Conservation (phyloP, 2,113 vertebrate species). For the Dolichotis patagonum region DNA sequence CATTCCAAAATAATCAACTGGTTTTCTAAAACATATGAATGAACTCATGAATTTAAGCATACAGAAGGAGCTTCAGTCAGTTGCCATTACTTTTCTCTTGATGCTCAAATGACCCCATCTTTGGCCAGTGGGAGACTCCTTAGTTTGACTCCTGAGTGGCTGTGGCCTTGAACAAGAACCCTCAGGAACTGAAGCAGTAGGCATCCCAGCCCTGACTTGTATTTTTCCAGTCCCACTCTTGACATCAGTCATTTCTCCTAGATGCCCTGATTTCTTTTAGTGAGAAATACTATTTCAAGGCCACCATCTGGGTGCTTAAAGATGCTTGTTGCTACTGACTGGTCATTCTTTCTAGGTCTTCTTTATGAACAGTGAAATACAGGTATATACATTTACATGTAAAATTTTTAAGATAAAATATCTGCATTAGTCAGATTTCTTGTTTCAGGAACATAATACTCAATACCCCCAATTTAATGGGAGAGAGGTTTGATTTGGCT, state of each 20-base stretch:
- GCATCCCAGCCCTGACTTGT: not conserved
- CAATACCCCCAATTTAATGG: not conserved
- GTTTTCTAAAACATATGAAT: not conserved
- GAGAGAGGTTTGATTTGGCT: not conserved
- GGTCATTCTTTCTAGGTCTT: not conserved
- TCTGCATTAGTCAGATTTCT: not conserved
- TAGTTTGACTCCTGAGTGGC: not conserved
- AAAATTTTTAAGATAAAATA: slow-evolving; percentile 1
- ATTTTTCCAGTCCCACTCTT: not conserved
- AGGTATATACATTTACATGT: not conserved
- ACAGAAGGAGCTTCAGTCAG: not conserved
- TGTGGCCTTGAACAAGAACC: not conserved
- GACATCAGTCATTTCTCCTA: slow-evolving; percentile 20
- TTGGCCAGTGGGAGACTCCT: not conserved
- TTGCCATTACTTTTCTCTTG: not conserved
- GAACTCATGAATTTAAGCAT: not conserved
- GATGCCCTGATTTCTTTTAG: not conserved
- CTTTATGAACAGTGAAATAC: not conserved
- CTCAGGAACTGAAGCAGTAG: not conserved
- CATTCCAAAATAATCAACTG: not conserved
- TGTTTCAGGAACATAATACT: not conserved
- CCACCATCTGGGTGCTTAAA: not conserved
- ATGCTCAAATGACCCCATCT: not conserved
- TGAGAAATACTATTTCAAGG: slow-evolving; percentile 33
- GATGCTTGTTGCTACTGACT: not conserved